Conservation (phyloP, 2,113 vertebrate genomes). For the Solea solea region DNA sequence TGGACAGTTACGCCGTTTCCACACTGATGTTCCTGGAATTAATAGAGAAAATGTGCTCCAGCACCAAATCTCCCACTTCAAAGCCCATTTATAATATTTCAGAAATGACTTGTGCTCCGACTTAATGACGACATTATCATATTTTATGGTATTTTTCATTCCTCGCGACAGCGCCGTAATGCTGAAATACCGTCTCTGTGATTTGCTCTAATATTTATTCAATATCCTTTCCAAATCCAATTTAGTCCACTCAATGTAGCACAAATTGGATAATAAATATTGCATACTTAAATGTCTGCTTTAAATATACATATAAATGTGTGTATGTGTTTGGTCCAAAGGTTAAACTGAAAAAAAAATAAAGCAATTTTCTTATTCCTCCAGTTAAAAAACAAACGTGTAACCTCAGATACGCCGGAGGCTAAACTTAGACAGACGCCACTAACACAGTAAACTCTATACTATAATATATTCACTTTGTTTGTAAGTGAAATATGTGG, state of each 20-base stretch:
- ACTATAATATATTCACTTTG: not conserved
- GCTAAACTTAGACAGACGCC: not conserved
- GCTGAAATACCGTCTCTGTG: constrained; percentile 35
- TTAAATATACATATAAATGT: not conserved
- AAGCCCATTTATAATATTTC: no score
- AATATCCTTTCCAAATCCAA: constrained; percentile 43
- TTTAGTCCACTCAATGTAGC: constrained; percentile 24
- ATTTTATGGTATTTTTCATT: constrained; percentile 41
- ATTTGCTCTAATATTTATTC: constrained; percentile 42
- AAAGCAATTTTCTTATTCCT: constrained; percentile 3
- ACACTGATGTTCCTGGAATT: no score
- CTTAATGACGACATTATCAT: constrained; percentile 23
- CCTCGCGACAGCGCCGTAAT: constrained; percentile 30
- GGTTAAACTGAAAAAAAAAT: constrained; percentile 34
- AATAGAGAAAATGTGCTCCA: no score
- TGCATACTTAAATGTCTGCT: constrained; percentile 19
- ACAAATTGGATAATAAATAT: constrained; percentile 49
- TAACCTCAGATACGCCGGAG: not conserved
- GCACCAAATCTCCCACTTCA: no score
- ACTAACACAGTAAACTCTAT: not conserved
- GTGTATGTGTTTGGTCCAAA: constrained; percentile 10
- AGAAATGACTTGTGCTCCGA: no score
- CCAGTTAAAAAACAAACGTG: not conserved
- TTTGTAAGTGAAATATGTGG: no score
- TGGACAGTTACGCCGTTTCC: no score